Percentiles rank a stretch among this genome's conserved stretches.
Evolutionary conservation across 2,113 vertebrate species (phyloP).

Genomic region (Spea multiplicata): DNA sequence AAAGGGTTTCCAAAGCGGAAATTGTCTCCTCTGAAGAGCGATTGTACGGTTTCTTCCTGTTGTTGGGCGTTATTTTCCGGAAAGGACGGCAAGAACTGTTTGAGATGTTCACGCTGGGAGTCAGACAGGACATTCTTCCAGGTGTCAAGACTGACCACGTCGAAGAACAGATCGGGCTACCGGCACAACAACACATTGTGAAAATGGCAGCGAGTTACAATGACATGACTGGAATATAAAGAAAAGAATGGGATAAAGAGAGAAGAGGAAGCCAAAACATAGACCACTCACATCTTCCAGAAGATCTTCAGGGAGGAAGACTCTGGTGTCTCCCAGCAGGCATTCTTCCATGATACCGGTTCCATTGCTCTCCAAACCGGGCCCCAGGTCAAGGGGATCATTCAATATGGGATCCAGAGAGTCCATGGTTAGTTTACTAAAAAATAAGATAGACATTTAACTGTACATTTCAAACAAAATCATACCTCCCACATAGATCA

Average conservation of each 20-base stretch:
- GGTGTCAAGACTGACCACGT: conserved; percentile 86
- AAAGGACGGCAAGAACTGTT: conserved; percentile 86
- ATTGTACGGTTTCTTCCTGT: conserved; percentile 72
- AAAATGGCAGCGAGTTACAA: no score
- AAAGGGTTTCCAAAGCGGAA: conserved; percentile 92
- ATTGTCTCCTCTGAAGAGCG: conserved; percentile 82
- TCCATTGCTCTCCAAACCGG: conserved; percentile 65
- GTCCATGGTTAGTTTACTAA: conserved; percentile 72
- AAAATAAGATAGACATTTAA: neutral
- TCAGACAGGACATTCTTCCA: conserved; percentile 88
- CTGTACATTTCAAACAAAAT: neutral
- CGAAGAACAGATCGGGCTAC: conserved; percentile 94
- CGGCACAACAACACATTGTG: conserved; percentile 1
- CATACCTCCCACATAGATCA: neutral
- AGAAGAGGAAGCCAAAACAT: neutral
- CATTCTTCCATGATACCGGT: conserved; percentile 89
- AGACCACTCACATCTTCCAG: conserved; percentile 86
- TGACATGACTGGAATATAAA: neutral
- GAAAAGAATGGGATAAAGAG: neutral
- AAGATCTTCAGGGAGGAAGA: conserved; percentile 89
- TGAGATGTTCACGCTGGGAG: conserved; percentile 82
- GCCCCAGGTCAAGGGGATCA: conserved; percentile 82
- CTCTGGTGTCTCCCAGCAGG: conserved; percentile 80
- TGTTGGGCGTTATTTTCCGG: conserved; percentile 75
- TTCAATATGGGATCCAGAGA: conserved; percentile 87